Percentiles rank a stretch among this genome's conserved stretches.
These are phyloP conservation scores for Latrodectus hesperus DNA, from an alignment of 2,888 invertebrate species.

Conservation along the genomic window DNA sequence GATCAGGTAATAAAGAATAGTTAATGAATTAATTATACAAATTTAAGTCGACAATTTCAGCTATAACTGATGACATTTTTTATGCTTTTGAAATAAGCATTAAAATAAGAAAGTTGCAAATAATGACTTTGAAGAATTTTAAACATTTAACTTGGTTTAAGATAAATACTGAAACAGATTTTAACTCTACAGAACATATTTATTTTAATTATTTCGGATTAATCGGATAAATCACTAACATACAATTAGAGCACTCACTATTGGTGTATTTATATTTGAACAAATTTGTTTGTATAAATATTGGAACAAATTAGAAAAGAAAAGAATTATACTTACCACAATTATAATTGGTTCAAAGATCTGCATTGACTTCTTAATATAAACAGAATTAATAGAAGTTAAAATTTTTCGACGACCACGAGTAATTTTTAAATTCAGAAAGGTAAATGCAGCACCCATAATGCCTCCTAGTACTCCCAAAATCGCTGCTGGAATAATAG, in stretches of 20 bases:
- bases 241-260: background rate
- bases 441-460: slow-evolving; percentile 75
- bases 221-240: background rate
- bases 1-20: too few relatives aligned
- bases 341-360: slow-evolving; percentile 74
- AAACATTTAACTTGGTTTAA: background rate
- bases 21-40: too few relatives aligned
- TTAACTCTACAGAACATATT: background rate
- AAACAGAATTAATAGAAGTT: slow-evolving; percentile 72
- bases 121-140: too few relatives aligned
- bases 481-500: slow-evolving; percentile 75
- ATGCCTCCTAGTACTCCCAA: slow-evolving; percentile 76
- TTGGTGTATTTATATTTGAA: too few relatives aligned
- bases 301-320: background rate
- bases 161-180: background rate
- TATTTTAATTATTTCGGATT: slow-evolving; percentile 1
- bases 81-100: too few relatives aligned
- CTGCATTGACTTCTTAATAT: slow-evolving; percentile 73
- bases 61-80: too few relatives aligned
- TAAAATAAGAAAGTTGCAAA: too few relatives aligned
- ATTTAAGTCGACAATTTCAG: too few relatives aligned
- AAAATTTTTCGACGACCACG: slow-evolving; percentile 74
- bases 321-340: slow-evolving; percentile 30
- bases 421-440: slow-evolving; percentile 75
- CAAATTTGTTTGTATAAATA: too few relatives aligned